Base-by-base conservation (phyloP, 2,888 invertebrate species). In the Catocala nupta region DNA sequence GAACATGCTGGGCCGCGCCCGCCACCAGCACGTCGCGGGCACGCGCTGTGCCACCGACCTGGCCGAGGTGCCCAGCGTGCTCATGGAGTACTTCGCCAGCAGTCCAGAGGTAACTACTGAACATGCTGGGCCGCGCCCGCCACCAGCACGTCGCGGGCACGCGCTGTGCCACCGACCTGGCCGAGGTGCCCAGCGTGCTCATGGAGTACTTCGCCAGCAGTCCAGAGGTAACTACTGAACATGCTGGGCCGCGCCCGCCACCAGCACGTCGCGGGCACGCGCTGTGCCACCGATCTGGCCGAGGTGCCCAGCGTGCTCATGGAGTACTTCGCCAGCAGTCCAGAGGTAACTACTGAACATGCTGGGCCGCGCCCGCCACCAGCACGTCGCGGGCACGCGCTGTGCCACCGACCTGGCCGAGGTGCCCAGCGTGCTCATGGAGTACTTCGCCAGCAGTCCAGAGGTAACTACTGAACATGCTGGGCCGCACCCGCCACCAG, bases 141-240 rank as follows among this genome's bases (percentile, higher is more conserved):
- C 98, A 99, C 92, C 99, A 99, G 90, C 99, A 99, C 92, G 98
- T 99, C 50, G 97, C 99, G 5, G 99, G 99, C 65, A 99, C 99
- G 0, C 95, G 99, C 60, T 99, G 99, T 87, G 87, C 98, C 71
- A 99, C 99, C 5, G 99, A 99, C 94, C 98, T 99, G 85, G 99
- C 99, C 1, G 99, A 99, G 95, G 98, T 99, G 48, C 99, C 99
- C 7, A 99, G 99, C n/a, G 97, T 99, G 65, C 95, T 99, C 13
- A 99, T 99, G 99, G 99, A 99, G 93, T 98, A 98, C 90, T 99
- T 99, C 95, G 98, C 98, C 9, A 96, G 96, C 59, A 98, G 99
- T 92, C 97, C 97, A 0, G 95, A 98, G 73, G 82, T 82, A 59
- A 25, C 1, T 9, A 0, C 12, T 7, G 36, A 36, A 16, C 13